Evolutionary conservation across 2,888 invertebrate species (phyloP).

Genomic region (Sarcophaga variegata): DNA sequence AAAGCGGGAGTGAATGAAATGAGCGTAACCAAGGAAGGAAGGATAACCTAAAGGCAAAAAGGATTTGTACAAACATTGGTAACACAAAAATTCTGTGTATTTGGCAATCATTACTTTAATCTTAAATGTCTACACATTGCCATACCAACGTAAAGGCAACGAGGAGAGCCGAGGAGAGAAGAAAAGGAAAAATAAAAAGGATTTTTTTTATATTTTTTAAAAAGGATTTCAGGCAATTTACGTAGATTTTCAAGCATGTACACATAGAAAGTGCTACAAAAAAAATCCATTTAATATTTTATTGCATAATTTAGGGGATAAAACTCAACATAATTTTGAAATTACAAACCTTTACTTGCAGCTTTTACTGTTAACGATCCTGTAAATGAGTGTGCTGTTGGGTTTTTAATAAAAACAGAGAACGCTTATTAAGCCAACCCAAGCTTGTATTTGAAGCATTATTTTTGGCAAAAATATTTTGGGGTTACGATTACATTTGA

Average conservation of each 20-base stretch:
- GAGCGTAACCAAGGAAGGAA: not conserved
- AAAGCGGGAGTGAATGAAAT: not conserved
- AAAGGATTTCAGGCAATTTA: not conserved
- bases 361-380: too few relatives aligned
- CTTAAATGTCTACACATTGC: not conserved
- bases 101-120: slow-evolving; percentile 41
- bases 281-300: not conserved
- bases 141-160: not conserved
- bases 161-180: not conserved
- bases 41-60: not conserved
- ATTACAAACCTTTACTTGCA: too few relatives aligned
- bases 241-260: not conserved
- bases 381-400: too few relatives aligned
- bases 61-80: slow-evolving; percentile 24
- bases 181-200: not conserved
- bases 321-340: too few relatives aligned
- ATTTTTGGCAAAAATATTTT: too few relatives aligned
- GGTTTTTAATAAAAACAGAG: too few relatives aligned
- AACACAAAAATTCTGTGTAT: not conserved
- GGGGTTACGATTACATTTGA: too few relatives aligned
- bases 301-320: not conserved
- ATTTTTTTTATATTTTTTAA: not conserved
- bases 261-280: not conserved
- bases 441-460: too few relatives aligned
- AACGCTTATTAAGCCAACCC: too few relatives aligned